phyloP scores from a whole-genome alignment of 53 echinoderm and acorn worm genomes.

The Crossaster papposus region DNA sequence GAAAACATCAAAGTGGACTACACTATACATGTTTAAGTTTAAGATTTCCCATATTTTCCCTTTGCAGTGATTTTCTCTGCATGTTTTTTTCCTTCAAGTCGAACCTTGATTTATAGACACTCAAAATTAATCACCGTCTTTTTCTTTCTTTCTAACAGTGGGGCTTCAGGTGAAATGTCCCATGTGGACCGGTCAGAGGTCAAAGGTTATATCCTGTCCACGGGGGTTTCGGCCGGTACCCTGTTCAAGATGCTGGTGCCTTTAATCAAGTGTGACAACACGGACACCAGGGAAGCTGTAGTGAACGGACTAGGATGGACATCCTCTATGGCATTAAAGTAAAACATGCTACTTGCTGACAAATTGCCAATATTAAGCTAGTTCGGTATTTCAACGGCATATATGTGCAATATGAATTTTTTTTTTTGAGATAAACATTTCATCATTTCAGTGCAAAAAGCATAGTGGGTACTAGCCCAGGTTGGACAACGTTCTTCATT shows the following conservation, averaged over 20 bases:
- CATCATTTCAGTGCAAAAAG: too few relatives aligned
- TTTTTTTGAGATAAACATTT: too few relatives aligned
- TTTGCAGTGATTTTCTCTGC: too few relatives aligned
- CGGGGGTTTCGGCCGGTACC: constrained; percentile 80
- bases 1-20: too few relatives aligned
- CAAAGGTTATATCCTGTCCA: constrained; percentile 67
- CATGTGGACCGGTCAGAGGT: constrained; percentile 73
- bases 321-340: constrained; percentile 77
- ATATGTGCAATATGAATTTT: too few relatives aligned
- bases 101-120: neutral
- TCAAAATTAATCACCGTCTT: neutral
- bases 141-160: neutral
- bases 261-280: constrained; percentile 83
- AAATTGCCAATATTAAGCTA: too few relatives aligned
- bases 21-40: too few relatives aligned
- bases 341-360: neutral
- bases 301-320: constrained; percentile 91
- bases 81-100: too few relatives aligned
- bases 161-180: constrained; percentile 46
- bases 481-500: too few relatives aligned
- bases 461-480: too few relatives aligned
- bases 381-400: too few relatives aligned
- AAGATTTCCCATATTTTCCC: too few relatives aligned
- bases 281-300: constrained; percentile 79
- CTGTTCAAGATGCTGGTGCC: constrained; percentile 97